Evolutionary conservation across 2,888 invertebrate genomes (phyloP).

Genomic region (Stegana nigrithorax): DNA sequence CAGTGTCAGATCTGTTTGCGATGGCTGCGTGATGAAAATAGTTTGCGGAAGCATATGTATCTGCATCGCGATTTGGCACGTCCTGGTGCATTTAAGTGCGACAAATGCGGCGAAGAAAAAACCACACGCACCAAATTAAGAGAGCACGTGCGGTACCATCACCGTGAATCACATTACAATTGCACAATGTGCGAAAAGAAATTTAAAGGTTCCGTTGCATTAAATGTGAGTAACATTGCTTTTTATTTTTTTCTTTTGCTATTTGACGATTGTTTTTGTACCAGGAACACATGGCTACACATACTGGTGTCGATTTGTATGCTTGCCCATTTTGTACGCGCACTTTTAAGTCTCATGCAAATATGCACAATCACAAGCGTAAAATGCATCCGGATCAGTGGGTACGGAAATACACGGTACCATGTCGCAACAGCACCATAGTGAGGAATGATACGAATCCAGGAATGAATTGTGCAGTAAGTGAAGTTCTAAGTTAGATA

Average conservation of each 20-base stretch:
- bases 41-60: conserved; percentile 48
- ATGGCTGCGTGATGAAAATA: conserved; percentile 51
- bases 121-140: conserved; percentile 46
- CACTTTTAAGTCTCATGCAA: conserved; percentile 66
- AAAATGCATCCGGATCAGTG: conserved; percentile 64
- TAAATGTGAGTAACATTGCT: conserved; percentile 37
- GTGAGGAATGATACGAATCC: too few relatives aligned
- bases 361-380: conserved; percentile 66
- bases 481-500: too few relatives aligned
- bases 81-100: conserved; percentile 45
- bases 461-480: too few relatives aligned
- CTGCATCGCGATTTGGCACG: conserved; percentile 49
- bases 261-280: neutral
- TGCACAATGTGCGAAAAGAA: conserved; percentile 49
- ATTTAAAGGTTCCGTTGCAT: conserved; percentile 45
- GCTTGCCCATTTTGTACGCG: conserved; percentile 63
- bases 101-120: conserved; percentile 45
- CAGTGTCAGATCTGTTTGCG: conserved; percentile 48
- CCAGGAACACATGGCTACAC: conserved; percentile 66
- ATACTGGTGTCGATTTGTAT: conserved; percentile 65
- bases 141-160: conserved; percentile 53
- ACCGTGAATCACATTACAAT: conserved; percentile 48
- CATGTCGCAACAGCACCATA: too few relatives aligned
- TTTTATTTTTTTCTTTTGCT: neutral
- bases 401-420: conserved; percentile 53